These are phyloP conservation scores for Tinamus major DNA, from an alignment of 2,797 vertebrate genomes.

Conservation along the genomic window DNA sequence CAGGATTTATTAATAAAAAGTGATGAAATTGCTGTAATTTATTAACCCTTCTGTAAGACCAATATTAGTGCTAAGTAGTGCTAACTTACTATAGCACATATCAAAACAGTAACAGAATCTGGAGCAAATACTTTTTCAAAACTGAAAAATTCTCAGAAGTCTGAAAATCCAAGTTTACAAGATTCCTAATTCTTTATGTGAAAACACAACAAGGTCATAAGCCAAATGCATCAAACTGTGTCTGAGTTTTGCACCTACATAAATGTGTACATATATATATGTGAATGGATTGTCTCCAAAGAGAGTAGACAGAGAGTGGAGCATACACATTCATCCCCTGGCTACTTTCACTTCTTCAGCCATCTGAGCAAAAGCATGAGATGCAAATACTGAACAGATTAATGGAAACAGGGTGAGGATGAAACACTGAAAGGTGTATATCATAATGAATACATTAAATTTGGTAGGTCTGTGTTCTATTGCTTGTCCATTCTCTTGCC, in stretches of 20 bases:
- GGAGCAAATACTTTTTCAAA: background rate
- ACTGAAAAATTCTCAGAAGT: background rate
- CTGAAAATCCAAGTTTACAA: fast-evolving
- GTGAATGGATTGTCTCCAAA: background rate
- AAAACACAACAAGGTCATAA: background rate
- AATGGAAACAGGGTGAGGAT: background rate
- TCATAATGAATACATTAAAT: background rate
- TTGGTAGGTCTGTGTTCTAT: background rate
- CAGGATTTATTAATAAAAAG: background rate
- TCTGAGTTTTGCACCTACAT: background rate
- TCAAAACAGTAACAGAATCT: background rate
- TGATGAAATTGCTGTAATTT: background rate
- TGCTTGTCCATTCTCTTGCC: background rate
- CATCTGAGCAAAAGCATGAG: fast-evolving
- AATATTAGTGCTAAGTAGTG: background rate
- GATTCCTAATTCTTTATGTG: background rate
- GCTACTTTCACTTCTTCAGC: background rate
- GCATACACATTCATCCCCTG: background rate
- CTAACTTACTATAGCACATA: background rate
- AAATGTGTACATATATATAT: too few relatives aligned
- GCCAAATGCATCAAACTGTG: background rate
- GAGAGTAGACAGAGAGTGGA: background rate
- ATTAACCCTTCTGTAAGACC: background rate
- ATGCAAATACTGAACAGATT: background rate
- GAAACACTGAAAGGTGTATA: background rate